Percentiles rank a stretch among this genome's conserved stretches.
phyloP scores from a whole-genome alignment of 2,888 invertebrate species.

The Caenorhabditis imperialis region DNA sequence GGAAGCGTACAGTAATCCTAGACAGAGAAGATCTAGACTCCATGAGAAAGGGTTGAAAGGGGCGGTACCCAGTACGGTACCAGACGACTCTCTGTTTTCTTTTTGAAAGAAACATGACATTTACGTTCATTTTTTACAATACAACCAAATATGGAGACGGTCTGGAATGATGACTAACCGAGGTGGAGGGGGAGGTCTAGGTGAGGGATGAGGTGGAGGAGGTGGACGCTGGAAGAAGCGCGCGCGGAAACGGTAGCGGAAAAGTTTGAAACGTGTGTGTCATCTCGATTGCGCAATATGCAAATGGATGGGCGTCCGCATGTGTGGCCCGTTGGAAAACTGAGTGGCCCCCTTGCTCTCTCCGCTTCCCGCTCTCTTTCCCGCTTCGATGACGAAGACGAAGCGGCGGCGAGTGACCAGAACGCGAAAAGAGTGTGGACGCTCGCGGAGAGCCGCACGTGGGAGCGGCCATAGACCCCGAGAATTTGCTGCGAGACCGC shows the following conservation, averaged over 20 bases:
- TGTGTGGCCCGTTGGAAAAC: slow-evolving; percentile 54
- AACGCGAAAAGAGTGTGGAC: slow-evolving; percentile 52
- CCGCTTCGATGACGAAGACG: slow-evolving; percentile 52
- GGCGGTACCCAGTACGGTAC: slow-evolving; percentile 33
- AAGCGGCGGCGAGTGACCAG: slow-evolving; percentile 43
- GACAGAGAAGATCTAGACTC: too few relatives aligned
- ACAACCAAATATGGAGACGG: slow-evolving; percentile 34
- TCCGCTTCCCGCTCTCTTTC: slow-evolving; percentile 28
- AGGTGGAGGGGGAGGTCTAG: slow-evolving; percentile 17
- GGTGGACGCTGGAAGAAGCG: slow-evolving; percentile 6
- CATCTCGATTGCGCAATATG: slow-evolving; percentile 69
- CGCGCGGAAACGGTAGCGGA: slow-evolving; percentile 23
- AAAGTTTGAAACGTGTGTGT: slow-evolving; percentile 47
- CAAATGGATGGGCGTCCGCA: slow-evolving; percentile 59
- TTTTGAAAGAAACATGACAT: slow-evolving; percentile 39
- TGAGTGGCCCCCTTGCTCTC: slow-evolving; percentile 27
- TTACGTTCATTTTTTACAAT: slow-evolving; percentile 41
- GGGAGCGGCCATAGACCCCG: slow-evolving; percentile 35
- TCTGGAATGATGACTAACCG: slow-evolving; percentile 29
- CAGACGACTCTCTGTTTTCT: slow-evolving; percentile 31
- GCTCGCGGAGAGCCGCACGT: slow-evolving; percentile 49
- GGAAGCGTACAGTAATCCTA: too few relatives aligned
- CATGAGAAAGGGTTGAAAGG: neutral
- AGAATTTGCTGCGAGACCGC: slow-evolving; percentile 40
- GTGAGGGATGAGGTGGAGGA: slow-evolving; percentile 17